These are phyloP conservation scores for Hirtodrosophila alboralis DNA, from an alignment of 2,888 invertebrate genomes.

Conservation along the genomic window DNA sequence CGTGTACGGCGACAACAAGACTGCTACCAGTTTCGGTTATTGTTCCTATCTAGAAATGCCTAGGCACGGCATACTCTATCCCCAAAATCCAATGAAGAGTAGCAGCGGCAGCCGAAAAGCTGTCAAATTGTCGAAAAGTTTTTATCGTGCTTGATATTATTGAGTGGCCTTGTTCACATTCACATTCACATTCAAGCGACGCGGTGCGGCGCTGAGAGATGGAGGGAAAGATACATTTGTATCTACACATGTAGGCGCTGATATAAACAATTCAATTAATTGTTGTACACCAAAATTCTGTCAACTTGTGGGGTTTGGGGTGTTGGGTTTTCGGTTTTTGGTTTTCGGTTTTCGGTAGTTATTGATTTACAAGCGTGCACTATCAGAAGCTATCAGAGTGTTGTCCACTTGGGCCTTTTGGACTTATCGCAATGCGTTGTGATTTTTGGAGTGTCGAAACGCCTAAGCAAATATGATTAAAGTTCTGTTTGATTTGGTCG, in stretches of 20 bases:
- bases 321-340: too few species aligned
- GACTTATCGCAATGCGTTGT: slow-evolving; percentile 73
- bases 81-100: slow-evolving; percentile 27
- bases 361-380: slow-evolving; percentile 74
- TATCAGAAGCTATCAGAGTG: slow-evolving; percentile 54
- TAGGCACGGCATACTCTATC: slow-evolving; percentile 23
- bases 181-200: slow-evolving; percentile 61
- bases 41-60: slow-evolving; percentile 42
- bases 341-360: slow-evolving; percentile 75
- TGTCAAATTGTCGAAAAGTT: slow-evolving; percentile 74
- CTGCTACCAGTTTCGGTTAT: slow-evolving; percentile 41
- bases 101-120: slow-evolving; percentile 55
- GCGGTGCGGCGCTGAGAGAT: slow-evolving; percentile 12
- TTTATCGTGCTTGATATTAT: slow-evolving; percentile 71
- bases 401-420: slow-evolving; percentile 53
- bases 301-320: slow-evolving; percentile 27
- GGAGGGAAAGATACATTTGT: slow-evolving; percentile 67
- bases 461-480: slow-evolving; percentile 78
- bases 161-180: slow-evolving; percentile 78
- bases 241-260: slow-evolving; percentile 70
- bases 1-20: slow-evolving; percentile 61
- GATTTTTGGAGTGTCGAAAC: slow-evolving; percentile 77
- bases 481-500: slow-evolving; percentile 67
- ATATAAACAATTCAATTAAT: slow-evolving; percentile 79
- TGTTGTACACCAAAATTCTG: slow-evolving; percentile 65